phyloP scores from a whole-genome alignment of 2,797 vertebrate genomes.

The Pangasius sanitwongsei region DNA sequence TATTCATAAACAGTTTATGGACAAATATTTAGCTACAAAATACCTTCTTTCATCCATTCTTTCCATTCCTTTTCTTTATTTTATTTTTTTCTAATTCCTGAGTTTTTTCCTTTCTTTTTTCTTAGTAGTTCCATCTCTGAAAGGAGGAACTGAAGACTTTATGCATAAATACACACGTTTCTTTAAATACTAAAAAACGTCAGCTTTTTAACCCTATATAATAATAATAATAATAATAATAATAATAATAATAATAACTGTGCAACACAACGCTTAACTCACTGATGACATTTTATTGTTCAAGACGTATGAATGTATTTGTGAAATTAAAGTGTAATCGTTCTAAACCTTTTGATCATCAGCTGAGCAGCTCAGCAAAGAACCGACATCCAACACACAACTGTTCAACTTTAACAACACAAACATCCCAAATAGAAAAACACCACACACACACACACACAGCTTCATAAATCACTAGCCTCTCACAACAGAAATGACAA shows the following conservation, averaged over 20 bases:
- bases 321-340: constrained; percentile 41
- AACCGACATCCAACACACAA: constrained; percentile 35
- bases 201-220: neutral
- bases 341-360: constrained; percentile 10
- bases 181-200: neutral
- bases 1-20: no score
- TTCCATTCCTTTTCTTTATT: neutral
- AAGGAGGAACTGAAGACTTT: neutral
- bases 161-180: neutral
- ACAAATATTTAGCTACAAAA: neutral
- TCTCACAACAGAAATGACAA: constrained; percentile 76
- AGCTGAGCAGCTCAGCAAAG: neutral
- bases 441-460: constrained; percentile 59
- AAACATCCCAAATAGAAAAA: constrained; percentile 67
- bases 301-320: constrained; percentile 37
- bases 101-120: neutral
- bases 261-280: neutral
- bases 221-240: neutral
- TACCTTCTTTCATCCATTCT: neutral
- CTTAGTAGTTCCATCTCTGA: neutral
- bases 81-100: neutral
- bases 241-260: neutral
- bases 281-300: constrained; percentile 55
- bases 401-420: constrained; percentile 38
- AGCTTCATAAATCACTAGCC: constrained; percentile 72